A percentile compares a stretch with the other conserved stretches of the same genome.
Conservation (phyloP, 2,888 invertebrate species). For the Cordylochernes scorpioides region DNA sequence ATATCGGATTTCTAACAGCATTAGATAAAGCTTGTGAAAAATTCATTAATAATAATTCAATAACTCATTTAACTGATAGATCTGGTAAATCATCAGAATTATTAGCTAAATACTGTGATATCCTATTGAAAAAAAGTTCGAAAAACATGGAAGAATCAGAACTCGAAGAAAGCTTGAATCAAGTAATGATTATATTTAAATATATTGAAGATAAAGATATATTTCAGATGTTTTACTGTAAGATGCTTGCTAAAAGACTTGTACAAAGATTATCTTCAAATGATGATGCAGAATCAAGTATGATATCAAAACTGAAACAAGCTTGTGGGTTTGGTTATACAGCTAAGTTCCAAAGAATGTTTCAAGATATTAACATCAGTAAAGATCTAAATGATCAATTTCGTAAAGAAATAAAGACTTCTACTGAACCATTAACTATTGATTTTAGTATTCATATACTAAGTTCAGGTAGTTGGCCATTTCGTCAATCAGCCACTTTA, state of each 20-base stretch:
- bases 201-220: conserved; percentile 99
- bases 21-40: conserved; percentile 51
- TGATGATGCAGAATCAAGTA: conserved; percentile 95
- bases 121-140: conserved; percentile 82
- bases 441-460: conserved; percentile 35
- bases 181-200: conserved; percentile 92
- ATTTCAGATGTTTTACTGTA: conserved; percentile 97
- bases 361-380: conserved; percentile 90
- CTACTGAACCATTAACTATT: conserved; percentile 35
- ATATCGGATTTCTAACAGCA: conserved; percentile 37
- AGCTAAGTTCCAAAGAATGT: conserved; percentile 93
- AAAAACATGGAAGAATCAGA: conserved; percentile 97
- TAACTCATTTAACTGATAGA: conserved; percentile 57
- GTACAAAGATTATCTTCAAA: conserved; percentile 94
- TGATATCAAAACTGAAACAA: conserved; percentile 97
- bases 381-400: conserved; percentile 92
- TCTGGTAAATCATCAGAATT: conserved; percentile 73
- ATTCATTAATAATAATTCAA: conserved; percentile 89
- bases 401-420: conserved; percentile 45
- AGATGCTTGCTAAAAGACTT: conserved; percentile 90
- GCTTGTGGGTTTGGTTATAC: conserved; percentile 99
- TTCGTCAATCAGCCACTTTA: conserved; percentile 77
- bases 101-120: conserved; percentile 89
- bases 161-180: conserved; percentile 85
- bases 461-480: conserved; percentile 96